phyloP scores from a whole-genome alignment of 2,113 vertebrate species.

The Oncorhynchus keta region DNA sequence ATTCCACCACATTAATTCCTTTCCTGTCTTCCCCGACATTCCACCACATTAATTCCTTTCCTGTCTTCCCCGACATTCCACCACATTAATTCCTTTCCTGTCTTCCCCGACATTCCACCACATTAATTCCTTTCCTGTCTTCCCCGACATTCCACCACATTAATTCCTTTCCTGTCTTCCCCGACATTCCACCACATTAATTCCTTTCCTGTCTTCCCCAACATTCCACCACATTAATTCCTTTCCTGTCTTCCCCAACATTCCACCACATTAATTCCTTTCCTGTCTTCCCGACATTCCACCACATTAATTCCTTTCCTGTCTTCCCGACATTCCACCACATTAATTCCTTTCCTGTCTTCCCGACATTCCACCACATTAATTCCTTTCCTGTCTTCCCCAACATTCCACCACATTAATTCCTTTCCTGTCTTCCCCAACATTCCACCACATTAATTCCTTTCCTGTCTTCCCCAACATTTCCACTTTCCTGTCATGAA shows the following conservation, averaged over 20 bases:
- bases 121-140: slow-evolving; percentile 33
- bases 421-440: slow-evolving; percentile 40
- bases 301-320: no score
- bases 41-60: slow-evolving; percentile 19
- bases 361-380: not conserved
- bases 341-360: slow-evolving; percentile 63
- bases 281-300: slow-evolving; percentile 29
- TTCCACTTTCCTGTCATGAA: no score
- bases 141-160: not conserved
- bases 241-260: slow-evolving; percentile 39
- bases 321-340: slow-evolving; percentile 56
- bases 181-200: no score
- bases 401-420: no score
- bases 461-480: slow-evolving; percentile 36
- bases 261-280: slow-evolving; percentile 30
- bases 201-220: slow-evolving; percentile 38
- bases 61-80: slow-evolving; percentile 22
- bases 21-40: slow-evolving; percentile 33
- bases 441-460: not conserved
- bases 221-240: no score
- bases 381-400: slow-evolving; percentile 39
- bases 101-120: slow-evolving; percentile 4
- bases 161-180: slow-evolving; percentile 38
- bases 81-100: slow-evolving; percentile 31
- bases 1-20: slow-evolving; percentile 53